These are phyloP conservation scores for Piscicola geometra DNA, from an alignment of 2,888 invertebrate genomes.

Conservation along the genomic window DNA sequence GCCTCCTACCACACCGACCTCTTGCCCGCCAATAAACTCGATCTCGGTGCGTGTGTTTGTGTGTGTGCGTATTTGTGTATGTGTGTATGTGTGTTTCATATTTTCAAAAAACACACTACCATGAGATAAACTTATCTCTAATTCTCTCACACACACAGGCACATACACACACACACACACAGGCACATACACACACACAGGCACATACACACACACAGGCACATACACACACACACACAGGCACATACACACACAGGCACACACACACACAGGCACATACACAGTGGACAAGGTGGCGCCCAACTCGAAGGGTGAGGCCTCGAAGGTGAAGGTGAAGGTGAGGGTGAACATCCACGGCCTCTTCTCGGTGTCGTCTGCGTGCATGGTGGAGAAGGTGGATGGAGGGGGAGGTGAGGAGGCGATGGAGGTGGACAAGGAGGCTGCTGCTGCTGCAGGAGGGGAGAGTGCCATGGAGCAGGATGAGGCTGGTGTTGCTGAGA, in stretches of 20 bases:
- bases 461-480: not conserved
- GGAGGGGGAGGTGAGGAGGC: conserved; percentile 45
- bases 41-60: conserved; percentile 46
- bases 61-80: not conserved
- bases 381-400: conserved; percentile 56
- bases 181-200: too few species aligned
- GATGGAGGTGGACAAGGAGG: conserved; percentile 45
- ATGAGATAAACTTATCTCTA: too few species aligned
- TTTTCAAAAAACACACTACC: too few species aligned
- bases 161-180: too few species aligned
- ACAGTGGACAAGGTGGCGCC: conserved; percentile 65
- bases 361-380: conserved; percentile 79
- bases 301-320: conserved; percentile 79
- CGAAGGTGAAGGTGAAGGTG: conserved; percentile 87
- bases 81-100: too few species aligned
- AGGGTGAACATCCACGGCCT: conserved; percentile 89
- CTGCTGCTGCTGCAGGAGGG: too few species aligned
- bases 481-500: too few species aligned
- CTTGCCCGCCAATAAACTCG: conserved; percentile 67
- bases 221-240: too few species aligned
- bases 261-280: conserved; percentile 54
- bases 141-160: too few species aligned
- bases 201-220: too few species aligned
- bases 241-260: too few species aligned
- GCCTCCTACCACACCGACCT: conserved; percentile 69